Conservation (phyloP, 2,888 invertebrate species). For the Agriopis leucophaearia region DNA sequence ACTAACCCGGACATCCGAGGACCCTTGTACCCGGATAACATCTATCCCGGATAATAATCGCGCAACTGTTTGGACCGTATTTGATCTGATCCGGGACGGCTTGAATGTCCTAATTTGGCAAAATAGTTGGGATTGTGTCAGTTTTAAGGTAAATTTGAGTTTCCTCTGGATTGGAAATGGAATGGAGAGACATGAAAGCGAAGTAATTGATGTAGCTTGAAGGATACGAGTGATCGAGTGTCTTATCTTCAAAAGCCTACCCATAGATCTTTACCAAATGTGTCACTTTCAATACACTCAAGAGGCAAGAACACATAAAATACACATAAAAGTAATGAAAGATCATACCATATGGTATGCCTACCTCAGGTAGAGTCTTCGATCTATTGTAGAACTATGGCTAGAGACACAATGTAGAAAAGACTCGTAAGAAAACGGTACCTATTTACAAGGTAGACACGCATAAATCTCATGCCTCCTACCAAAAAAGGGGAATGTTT, state of each 20-base stretch:
- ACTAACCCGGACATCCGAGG: constrained; percentile 40
- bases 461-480: too few species aligned
- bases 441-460: too few species aligned
- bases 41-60: constrained; percentile 42
- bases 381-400: too few species aligned
- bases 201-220: not conserved
- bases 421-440: too few species aligned
- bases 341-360: too few species aligned
- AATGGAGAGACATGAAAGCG: constrained; percentile 8
- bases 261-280: not conserved
- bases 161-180: constrained; percentile 6
- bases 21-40: constrained; percentile 47
- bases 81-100: constrained; percentile 29
- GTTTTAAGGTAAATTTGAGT: constrained; percentile 17
- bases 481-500: too few species aligned
- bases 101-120: constrained; percentile 29
- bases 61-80: constrained; percentile 36
- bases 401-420: too few species aligned
- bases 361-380: too few species aligned
- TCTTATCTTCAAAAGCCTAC: not conserved
- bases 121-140: constrained; percentile 27
- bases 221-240: constrained; percentile 1
- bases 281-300: not conserved
- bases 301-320: too few species aligned
- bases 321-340: too few species aligned